Conservation (phyloP, 2,797 vertebrate species). For the Lerista edwardsae region DNA sequence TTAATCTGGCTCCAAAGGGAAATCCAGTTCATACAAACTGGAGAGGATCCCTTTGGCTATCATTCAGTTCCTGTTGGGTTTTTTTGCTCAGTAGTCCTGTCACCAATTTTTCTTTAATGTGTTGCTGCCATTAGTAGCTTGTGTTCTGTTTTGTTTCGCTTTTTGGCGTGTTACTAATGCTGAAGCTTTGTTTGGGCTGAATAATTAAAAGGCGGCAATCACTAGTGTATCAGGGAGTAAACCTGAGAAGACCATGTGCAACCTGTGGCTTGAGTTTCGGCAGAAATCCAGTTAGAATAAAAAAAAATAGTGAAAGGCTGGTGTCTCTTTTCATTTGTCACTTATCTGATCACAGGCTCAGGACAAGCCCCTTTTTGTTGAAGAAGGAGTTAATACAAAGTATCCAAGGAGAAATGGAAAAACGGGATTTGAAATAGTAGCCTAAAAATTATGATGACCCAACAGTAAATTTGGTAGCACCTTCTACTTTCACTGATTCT, state of each 20-base stretch:
- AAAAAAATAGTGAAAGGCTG: slow-evolving; percentile 54
- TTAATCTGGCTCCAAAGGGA: no score
- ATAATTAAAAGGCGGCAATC: slow-evolving; percentile 57
- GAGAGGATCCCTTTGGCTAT: neutral
- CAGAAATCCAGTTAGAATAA: slow-evolving; percentile 61
- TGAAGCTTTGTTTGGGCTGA: slow-evolving; percentile 49
- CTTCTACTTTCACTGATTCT: slow-evolving; percentile 28
- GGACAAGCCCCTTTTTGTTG: slow-evolving; percentile 68
- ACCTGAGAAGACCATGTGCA: slow-evolving; percentile 52
- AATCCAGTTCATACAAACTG: neutral
- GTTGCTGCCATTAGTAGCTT: slow-evolving; percentile 31
- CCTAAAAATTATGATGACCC: slow-evolving; percentile 57
- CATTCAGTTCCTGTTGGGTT: neutral
- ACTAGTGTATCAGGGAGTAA: slow-evolving; percentile 42
- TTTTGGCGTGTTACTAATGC: slow-evolving; percentile 46
- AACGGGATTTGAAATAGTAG: slow-evolving; percentile 69
- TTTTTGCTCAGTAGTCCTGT: neutral
- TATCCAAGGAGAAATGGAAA: slow-evolving; percentile 56
- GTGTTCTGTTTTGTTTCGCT: neutral
- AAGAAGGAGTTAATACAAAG: slow-evolving; percentile 65
- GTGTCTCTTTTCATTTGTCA: slow-evolving; percentile 68
- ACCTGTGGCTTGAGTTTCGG: slow-evolving; percentile 57
- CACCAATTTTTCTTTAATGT: slow-evolving; percentile 29
- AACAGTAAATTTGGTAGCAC: slow-evolving; percentile 58
- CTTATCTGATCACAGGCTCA: slow-evolving; percentile 71